Conservation (phyloP, 1,140 invertebrate species). For the Riptortus pedestris region DNA sequence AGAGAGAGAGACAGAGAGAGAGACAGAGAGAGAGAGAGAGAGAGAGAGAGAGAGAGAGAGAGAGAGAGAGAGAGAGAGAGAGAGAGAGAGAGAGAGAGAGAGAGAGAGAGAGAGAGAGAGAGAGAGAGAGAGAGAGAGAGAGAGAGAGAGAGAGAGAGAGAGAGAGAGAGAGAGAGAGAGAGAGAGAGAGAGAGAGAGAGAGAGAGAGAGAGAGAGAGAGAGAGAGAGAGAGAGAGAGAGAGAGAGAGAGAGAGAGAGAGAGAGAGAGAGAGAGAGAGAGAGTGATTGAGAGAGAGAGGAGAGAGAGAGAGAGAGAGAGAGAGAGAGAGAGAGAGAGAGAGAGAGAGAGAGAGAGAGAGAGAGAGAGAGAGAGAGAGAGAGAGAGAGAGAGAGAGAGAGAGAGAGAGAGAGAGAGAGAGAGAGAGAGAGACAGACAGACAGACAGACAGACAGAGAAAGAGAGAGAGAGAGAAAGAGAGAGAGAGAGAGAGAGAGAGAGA, state of each 20-base stretch:
- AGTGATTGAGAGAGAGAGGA: conserved; percentile 1
- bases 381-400: not conserved
- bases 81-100: conserved; percentile 15
- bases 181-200: conserved; percentile 18
- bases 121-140: conserved; percentile 12
- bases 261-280: conserved; percentile 17
- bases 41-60: conserved; percentile 15
- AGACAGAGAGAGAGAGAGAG: conserved; percentile 17
- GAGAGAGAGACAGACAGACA: conserved; percentile 14
- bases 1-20: conserved; percentile 14
- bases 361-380: conserved; percentile 12
- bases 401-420: conserved; percentile 16
- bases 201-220: conserved; percentile 17
- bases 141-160: conserved; percentile 20
- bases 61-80: conserved; percentile 21
- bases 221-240: conserved; percentile 19
- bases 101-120: conserved; percentile 16
- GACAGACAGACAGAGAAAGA: conserved; percentile 7
- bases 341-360: conserved; percentile 20
- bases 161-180: conserved; percentile 20
- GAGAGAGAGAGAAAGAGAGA: conserved; percentile 8
- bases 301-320: conserved; percentile 11
- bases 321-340: conserved; percentile 19
- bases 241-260: conserved; percentile 16
- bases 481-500: conserved; percentile 9